A percentile compares a stretch with the other conserved stretches of the same genome.
Evolutionary conservation across 1,140 invertebrate species (phyloP).

Genomic region (Charaxes varanes): DNA sequence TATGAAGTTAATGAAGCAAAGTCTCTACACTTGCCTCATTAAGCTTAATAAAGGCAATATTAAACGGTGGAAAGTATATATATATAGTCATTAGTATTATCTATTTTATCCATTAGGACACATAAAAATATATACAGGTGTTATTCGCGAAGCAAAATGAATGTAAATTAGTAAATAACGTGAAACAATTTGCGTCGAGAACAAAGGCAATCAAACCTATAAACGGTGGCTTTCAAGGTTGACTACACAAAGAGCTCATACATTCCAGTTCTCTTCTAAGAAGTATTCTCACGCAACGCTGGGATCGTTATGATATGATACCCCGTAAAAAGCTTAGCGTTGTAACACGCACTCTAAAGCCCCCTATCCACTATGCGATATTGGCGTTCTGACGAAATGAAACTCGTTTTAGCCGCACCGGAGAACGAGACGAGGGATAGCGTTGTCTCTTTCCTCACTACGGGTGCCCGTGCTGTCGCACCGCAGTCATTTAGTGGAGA

Average conservation of each 20-base stretch:
- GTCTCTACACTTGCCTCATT: too few species aligned
- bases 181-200: too few species aligned
- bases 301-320: constrained; percentile 23
- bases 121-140: too few species aligned
- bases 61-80: too few species aligned
- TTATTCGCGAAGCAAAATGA: too few species aligned
- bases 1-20: too few species aligned
- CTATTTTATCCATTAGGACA: too few species aligned
- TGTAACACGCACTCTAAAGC: constrained; percentile 49
- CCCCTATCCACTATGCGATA: constrained; percentile 1
- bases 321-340: constrained; percentile 24
- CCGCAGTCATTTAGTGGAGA: constrained; percentile 1
- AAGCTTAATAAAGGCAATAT: too few species aligned
- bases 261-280: constrained; percentile 17
- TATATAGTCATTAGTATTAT: too few species aligned
- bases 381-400: not conserved
- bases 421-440: not conserved
- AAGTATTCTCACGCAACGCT: constrained; percentile 19
- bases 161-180: not conserved
- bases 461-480: not conserved
- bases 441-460: not conserved
- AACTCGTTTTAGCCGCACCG: not conserved
- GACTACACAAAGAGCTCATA: constrained; percentile 8
- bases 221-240: constrained; percentile 6
- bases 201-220: not conserved